Base-by-base conservation (phyloP, 2,797 vertebrate species). In the Threskiornis aethiopicus region DNA sequence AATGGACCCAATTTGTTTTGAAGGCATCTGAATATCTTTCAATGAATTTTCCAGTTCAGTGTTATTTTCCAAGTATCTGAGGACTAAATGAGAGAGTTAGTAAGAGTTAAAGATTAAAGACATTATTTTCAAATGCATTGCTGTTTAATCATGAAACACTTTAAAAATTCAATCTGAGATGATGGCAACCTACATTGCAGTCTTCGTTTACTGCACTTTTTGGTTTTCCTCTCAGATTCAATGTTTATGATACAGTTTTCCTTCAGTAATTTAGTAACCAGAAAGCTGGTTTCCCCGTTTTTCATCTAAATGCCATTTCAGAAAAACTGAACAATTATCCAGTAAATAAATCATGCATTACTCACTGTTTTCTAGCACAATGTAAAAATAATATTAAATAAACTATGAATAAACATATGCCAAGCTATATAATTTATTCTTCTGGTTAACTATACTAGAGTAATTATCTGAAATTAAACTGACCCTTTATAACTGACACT, bases 1-100 rank as follows among this genome's bases (percentile, higher is more conserved):
- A 88, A 99, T 78, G n/a, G 81, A 97, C 42, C 92, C 97, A 33
- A 98, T 71, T 84, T 94, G 93, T 97, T 99, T 99, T 35, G 98
- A 99, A 84, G 99, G 99, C 98, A 99, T 99, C 91, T 99, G 98
- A 96, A 99, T 97, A 86, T 99, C 97, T 65, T 98, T 94, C 70
- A 99, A 97, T 64, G 98, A 94, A 42, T 97, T 97, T 93, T 98
- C 90, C 96, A 99, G 95, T 35, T 98, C 97, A 78, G 98, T 98
- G 96, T 99, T 99, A 81, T 99, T 98, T 98, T 99, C 98, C 87
- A 99, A 97, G 87, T 98, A 84, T n/a, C 97, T 96, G 44, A 96
- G 67, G 52, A 91, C 89, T 96, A 73, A 94, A 64, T 6, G 62
- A 95, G 26, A 95, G 49, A 77, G 19, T 58, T 64, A 58, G 29